Conservation (phyloP, 2,113 vertebrate species). For the Xenus cinereus region DNA sequence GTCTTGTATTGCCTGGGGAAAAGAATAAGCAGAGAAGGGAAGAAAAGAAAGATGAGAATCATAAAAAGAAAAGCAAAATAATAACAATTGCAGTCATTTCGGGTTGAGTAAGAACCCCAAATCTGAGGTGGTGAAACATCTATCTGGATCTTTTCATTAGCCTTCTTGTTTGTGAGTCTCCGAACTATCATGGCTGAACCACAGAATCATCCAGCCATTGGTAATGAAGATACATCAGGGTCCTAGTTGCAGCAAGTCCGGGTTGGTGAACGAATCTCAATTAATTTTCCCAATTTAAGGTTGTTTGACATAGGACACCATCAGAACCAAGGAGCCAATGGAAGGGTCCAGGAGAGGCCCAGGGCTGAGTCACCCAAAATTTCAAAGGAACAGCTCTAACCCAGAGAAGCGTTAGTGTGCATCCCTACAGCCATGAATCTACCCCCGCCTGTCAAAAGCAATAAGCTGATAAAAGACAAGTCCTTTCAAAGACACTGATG, state of each 20-base stretch:
- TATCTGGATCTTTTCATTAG: neutral
- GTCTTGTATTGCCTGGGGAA: neutral
- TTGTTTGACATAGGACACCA: neutral
- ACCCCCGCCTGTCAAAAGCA: neutral
- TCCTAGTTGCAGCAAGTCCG: neutral
- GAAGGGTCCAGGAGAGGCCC: neutral
- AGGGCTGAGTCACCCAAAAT: neutral
- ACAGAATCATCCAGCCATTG: neutral
- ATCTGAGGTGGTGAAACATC: neutral
- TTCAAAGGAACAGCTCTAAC: neutral
- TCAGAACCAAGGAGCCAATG: neutral
- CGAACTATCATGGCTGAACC: neutral
- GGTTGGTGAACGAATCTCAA: neutral
- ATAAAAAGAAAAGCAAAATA: constrained; percentile 1
- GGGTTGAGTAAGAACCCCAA: neutral
- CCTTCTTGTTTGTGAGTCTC: neutral
- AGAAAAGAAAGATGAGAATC: constrained; percentile 1
- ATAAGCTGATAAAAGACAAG: neutral
- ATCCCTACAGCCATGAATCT: neutral
- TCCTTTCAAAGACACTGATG: neutral
- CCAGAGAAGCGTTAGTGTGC: neutral
- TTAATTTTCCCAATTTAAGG: neutral
- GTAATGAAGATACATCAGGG: rapidly evolving
- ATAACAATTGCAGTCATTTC: neutral
- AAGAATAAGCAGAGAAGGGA: neutral